Conservation (phyloP, 2,888 invertebrate species). For the Lycophotia porphyrea region DNA sequence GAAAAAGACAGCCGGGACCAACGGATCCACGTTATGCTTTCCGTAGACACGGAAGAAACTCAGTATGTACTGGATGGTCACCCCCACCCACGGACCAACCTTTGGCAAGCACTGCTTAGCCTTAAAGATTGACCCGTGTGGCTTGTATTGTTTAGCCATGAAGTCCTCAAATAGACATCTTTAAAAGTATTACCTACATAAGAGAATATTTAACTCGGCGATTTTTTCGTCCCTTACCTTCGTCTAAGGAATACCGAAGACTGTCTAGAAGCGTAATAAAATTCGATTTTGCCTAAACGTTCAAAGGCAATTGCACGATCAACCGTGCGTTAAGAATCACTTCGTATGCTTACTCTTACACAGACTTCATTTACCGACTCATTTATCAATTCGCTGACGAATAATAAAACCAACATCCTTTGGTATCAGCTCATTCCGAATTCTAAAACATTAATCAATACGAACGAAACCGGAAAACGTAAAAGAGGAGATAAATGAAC, state of each 20-base stretch:
- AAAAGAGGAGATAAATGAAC: conserved; percentile 16
- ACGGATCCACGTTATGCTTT: too few relatives aligned
- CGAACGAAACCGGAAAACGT: conserved; percentile 22
- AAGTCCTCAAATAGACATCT: background rate
- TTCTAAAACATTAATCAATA: conserved; percentile 40
- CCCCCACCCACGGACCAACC: background rate
- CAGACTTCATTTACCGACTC: conserved; percentile 24
- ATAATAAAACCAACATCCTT: conserved; percentile 12
- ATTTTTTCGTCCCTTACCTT: background rate
- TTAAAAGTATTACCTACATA: background rate
- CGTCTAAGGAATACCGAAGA: background rate
- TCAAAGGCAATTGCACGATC: background rate
- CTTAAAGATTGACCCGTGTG: background rate
- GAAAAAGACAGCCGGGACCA: background rate
- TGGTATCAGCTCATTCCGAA: conserved; percentile 11
- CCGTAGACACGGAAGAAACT: background rate
- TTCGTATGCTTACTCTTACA: conserved; percentile 24
- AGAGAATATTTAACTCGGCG: background rate
- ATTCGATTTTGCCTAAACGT: background rate
- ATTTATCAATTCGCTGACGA: conserved; percentile 29
- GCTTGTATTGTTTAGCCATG: background rate
- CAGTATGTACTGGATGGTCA: background rate
- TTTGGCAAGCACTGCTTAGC: background rate
- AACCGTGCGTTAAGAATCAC: conserved; percentile 21
- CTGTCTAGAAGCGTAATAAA: background rate